A percentile compares a stretch with the other conserved stretches of the same genome.
Evolutionary conservation across 64 coral and sea anemone genomes (phyloP).

Genomic region (Montipora cactus): DNA sequence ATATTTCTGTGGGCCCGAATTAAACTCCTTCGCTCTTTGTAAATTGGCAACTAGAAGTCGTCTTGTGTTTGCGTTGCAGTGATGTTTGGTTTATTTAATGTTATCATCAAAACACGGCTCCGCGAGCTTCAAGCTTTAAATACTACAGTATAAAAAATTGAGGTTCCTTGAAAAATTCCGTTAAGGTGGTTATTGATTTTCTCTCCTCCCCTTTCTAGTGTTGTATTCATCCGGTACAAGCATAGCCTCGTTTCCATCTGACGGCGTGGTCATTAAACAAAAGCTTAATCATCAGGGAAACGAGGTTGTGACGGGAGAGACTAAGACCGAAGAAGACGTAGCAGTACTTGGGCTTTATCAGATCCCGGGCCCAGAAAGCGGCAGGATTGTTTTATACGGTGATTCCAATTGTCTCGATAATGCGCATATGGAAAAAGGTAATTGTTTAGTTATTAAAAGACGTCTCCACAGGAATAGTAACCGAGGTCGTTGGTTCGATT

Average conservation of each 20-base stretch:
- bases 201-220: slow-evolving; percentile 40
- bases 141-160: too few relatives aligned
- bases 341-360: slow-evolving; percentile 92
- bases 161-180: too few relatives aligned
- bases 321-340: slow-evolving; percentile 79
- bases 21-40: too few relatives aligned
- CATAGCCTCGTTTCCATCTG: slow-evolving; percentile 83
- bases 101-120: too few relatives aligned
- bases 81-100: too few relatives aligned
- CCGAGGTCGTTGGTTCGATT: too few relatives aligned
- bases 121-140: too few relatives aligned
- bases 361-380: slow-evolving; percentile 44
- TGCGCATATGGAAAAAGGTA: slow-evolving; percentile 98
- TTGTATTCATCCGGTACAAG: slow-evolving; percentile 96
- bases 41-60: too few relatives aligned
- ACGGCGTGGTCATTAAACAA: slow-evolving; percentile 73
- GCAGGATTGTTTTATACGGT: slow-evolving; percentile 92
- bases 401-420: slow-evolving; percentile 98
- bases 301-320: slow-evolving; percentile 91
- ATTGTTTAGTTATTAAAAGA: not conserved
- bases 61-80: too few relatives aligned
- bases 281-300: slow-evolving; percentile 95
- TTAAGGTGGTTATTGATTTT: too few relatives aligned
- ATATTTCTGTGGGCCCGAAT: too few relatives aligned
- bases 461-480: not conserved